A percentile compares a stretch with the other conserved stretches of the same genome.
These are phyloP conservation scores for Halyomorpha halys DNA, from an alignment of 1,140 invertebrate species.

Conservation along the genomic window DNA sequence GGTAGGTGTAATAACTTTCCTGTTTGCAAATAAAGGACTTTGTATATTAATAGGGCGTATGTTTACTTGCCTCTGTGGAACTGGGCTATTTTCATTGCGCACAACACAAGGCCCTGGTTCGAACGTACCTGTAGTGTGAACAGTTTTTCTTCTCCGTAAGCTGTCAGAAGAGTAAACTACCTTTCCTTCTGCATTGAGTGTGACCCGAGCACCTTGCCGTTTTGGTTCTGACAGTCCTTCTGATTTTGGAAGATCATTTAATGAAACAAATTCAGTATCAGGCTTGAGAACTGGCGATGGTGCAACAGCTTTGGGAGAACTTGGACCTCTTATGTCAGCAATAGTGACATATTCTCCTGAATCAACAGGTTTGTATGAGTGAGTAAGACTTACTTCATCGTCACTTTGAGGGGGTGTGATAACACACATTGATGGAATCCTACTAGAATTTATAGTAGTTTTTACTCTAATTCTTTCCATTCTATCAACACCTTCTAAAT, in stretches of 20 bases:
- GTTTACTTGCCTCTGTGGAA: constrained; percentile 30
- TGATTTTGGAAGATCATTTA: constrained; percentile 52
- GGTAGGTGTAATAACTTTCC: constrained; percentile 22
- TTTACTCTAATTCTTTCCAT: constrained; percentile 75
- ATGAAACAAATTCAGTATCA: constrained; percentile 65
- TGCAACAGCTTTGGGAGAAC: constrained; percentile 40
- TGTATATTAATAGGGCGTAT: constrained; percentile 30
- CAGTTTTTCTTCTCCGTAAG: constrained; percentile 63
- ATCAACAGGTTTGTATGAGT: constrained; percentile 33
- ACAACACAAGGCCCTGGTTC: constrained; percentile 49
- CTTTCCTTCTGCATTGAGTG: constrained; percentile 75
- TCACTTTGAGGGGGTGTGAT: constrained; percentile 80
- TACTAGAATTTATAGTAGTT: constrained; percentile 72
- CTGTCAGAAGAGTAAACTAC: constrained; percentile 84
- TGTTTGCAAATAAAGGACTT: constrained; percentile 23
- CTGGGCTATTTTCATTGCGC: constrained; percentile 29
- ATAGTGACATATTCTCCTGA: constrained; percentile 75
- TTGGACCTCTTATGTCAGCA: constrained; percentile 64
- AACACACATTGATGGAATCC: constrained; percentile 86
- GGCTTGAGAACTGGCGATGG: constrained; percentile 34
- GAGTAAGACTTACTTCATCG: constrained; percentile 49
- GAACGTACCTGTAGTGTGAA: constrained; percentile 68
- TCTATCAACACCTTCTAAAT: constrained; percentile 67
- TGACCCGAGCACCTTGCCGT: constrained; percentile 65
- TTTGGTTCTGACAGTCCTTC: constrained; percentile 32